Percentiles rank a stretch among this genome's conserved stretches.
These are phyloP conservation scores for Heteromurus nitidus DNA, from an alignment of 2,888 invertebrate genomes.

Conservation along the genomic window DNA sequence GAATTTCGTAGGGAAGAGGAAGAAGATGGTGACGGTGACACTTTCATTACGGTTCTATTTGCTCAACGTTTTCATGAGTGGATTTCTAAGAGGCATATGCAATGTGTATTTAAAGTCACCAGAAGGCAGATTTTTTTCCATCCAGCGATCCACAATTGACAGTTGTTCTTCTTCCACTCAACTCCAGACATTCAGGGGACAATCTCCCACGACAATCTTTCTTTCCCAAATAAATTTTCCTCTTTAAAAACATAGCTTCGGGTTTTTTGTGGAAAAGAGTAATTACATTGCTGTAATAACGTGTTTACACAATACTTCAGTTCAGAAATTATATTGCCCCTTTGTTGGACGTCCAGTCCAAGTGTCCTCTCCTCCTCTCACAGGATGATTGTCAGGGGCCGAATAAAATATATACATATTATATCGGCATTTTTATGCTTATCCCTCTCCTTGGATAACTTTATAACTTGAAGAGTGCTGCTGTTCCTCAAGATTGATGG, in stretches of 20 bases:
- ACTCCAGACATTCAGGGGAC: slow-evolving; percentile 32
- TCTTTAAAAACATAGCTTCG: slow-evolving; percentile 12
- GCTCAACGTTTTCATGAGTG: slow-evolving; percentile 37
- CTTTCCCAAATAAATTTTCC: slow-evolving; percentile 29
- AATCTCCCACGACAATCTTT: slow-evolving; percentile 46
- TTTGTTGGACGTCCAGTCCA: not conserved
- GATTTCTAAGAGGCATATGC: slow-evolving; percentile 6
- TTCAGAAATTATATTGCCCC: slow-evolving; percentile 1
- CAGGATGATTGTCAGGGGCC: not conserved
- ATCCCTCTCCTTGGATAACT: not conserved
- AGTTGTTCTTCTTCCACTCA: slow-evolving; percentile 21
- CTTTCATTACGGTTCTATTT: slow-evolving; percentile 16
- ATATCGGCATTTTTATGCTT: not conserved
- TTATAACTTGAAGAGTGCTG: not conserved
- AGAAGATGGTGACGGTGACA: not conserved
- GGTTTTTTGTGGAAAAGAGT: slow-evolving; percentile 22
- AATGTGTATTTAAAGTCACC: slow-evolving; percentile 8
- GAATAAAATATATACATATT: not conserved
- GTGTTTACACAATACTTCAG: slow-evolving; percentile 56
- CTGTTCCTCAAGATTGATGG: slow-evolving; percentile 54
- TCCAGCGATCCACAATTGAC: not conserved
- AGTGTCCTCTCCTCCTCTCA: not conserved
- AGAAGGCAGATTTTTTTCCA: slow-evolving; percentile 42
- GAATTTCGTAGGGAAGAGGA: no score
- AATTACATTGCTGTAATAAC: slow-evolving; percentile 54